phyloP scores from a whole-genome alignment of 2,113 vertebrate genomes.

The Microcebus jonahi region DNA sequence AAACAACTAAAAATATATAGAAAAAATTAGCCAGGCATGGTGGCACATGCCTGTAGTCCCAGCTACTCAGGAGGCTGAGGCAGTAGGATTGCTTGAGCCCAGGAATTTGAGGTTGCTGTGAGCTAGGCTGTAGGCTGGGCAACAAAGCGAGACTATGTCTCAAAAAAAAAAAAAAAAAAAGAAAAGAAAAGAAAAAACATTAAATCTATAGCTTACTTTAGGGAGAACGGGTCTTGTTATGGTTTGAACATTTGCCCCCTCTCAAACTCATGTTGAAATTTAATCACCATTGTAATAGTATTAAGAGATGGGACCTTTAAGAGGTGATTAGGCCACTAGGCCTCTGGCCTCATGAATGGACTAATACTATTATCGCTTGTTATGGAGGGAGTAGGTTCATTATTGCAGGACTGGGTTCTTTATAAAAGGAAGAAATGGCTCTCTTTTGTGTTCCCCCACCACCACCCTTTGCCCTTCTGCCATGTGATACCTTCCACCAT shows the following conservation, averaged over 20 bases:
- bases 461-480: not conserved
- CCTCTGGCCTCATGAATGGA: not conserved
- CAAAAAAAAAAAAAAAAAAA: too few species aligned
- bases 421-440: too few species aligned
- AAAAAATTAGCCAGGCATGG: too few species aligned
- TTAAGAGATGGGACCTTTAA: not conserved
- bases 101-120: too few species aligned
- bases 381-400: too few species aligned
- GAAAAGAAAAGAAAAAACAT: not conserved
- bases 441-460: too few species aligned
- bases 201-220: constrained; percentile 13
- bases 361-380: not conserved
- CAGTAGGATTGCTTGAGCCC: too few species aligned
- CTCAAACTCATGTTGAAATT: not conserved
- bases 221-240: not conserved
- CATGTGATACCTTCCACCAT: not conserved
- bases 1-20: too few species aligned
- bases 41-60: too few species aligned
- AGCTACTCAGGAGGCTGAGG: too few species aligned
- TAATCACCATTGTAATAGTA: not conserved
- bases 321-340: not conserved
- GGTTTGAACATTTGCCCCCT: not conserved
- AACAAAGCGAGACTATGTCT: too few species aligned
- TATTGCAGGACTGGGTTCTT: not conserved
- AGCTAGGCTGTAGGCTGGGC: too few species aligned